phyloP scores from a whole-genome alignment of 2,113 vertebrate genomes.

The Podarcis muralis region DNA sequence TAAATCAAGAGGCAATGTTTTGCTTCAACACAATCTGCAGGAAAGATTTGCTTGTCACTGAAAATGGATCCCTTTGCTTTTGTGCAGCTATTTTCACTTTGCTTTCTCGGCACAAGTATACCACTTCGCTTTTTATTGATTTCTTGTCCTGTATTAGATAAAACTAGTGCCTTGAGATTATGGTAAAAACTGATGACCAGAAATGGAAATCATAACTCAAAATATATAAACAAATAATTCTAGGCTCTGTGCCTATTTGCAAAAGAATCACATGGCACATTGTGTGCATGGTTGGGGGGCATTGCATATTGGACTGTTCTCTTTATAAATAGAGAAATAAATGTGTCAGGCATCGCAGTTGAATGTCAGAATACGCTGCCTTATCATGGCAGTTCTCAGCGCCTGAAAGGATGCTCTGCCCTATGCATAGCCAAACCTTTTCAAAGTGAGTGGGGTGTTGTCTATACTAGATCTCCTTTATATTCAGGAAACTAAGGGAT shows the following conservation, averaged over 20 bases:
- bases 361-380: not conserved
- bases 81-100: not conserved
- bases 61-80: not conserved
- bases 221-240: not conserved
- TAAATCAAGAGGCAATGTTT: not conserved
- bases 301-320: not conserved
- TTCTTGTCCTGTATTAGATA: not conserved
- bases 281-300: not conserved
- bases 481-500: not conserved
- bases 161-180: not conserved
- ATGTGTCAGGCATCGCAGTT: not conserved
- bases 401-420: not conserved
- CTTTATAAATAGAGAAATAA: not conserved
- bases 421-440: not conserved
- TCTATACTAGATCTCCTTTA: not conserved
- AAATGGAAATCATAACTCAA: not conserved
- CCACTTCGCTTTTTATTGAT: not conserved
- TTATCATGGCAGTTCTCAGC: not conserved
- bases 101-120: not conserved
- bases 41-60: not conserved
- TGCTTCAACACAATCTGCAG: not conserved
- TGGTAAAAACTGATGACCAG: not conserved
- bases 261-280: not conserved
- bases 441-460: not conserved
- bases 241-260: not conserved